Base-by-base conservation (phyloP, 2,113 vertebrate genomes). In the Phalacrocorax aristotelis region DNA sequence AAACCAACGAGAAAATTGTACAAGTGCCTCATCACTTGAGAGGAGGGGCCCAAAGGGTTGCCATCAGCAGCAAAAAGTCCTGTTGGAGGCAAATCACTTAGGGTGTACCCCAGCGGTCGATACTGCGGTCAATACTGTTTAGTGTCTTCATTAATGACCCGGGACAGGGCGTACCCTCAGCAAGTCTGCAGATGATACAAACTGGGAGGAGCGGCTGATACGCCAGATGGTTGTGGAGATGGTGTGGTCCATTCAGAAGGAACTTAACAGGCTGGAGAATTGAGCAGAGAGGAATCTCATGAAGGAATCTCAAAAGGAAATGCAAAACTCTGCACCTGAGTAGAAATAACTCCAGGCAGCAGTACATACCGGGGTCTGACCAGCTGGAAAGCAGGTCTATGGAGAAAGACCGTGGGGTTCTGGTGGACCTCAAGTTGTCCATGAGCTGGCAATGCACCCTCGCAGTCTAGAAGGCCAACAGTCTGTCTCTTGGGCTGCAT, bases 61-160 rank as follows among this genome's bases (percentile, higher is more conserved):
- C 20, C 36, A n/a, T 27, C 29, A 79, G 76, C 72, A 83, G 40
- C 72, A 62, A 11, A 11, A 78, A 42, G 36, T n/a, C 44, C 69
- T 10, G 1, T 1, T 60, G n/a, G 5, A n/a, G n/a, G 1, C 54
- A 27, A 64, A 64, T 36, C 10, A 7, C 60, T 55, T 4, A 26
- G 27, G 27, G 32, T 54, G n/a, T 19, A 12, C 3, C 36, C 18
- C 58, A 36, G 12, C 1, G 0, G 25, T 51, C 1, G 0, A 9
- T 64, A 21, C 48, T 25, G 44, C 6, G 29, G 27, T 15, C 9
- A 68, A 3, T 22, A 25, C 7, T 7, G 3, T 8, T 30, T 7
- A 44, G 17, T 38, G 42, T 23, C 25, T 64, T 71, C 25, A 34
- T 25, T n/a, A 22, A 40, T 38, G 19, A 64, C 48, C 36, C n/a